These are phyloP conservation scores for Malurus cyaneus DNA, from an alignment of 2,113 vertebrate species.

Conservation along the genomic window DNA sequence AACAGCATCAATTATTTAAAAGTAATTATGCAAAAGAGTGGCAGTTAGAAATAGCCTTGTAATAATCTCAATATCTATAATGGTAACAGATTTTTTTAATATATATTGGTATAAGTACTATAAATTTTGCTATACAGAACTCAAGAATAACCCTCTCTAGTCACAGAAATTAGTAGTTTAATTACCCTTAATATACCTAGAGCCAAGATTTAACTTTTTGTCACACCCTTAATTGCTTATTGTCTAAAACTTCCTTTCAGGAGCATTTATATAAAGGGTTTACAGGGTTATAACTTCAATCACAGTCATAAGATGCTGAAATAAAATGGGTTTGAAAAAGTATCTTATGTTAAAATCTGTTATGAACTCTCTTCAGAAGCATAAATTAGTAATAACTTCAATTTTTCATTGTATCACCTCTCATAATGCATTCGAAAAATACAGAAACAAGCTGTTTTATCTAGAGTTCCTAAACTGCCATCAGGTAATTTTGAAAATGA, in stretches of 20 bases:
- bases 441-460: neutral
- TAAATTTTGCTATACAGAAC: neutral
- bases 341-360: neutral
- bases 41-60: neutral
- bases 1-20: neutral
- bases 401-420: neutral
- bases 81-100: neutral
- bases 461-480: neutral
- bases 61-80: neutral
- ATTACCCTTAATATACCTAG: neutral
- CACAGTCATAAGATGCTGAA: neutral
- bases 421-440: neutral
- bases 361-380: neutral
- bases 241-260: neutral
- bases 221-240: neutral
- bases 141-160: neutral
- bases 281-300: neutral
- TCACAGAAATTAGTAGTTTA: neutral
- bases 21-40: neutral
- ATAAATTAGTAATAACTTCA: neutral
- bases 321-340: neutral
- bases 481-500: slow-evolving; percentile 49
- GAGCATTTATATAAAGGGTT: neutral
- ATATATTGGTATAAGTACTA: neutral
- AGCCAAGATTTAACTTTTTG: neutral